phyloP scores from a whole-genome alignment of 2,113 vertebrate genomes.

The Pelecanoides urinatrix region DNA sequence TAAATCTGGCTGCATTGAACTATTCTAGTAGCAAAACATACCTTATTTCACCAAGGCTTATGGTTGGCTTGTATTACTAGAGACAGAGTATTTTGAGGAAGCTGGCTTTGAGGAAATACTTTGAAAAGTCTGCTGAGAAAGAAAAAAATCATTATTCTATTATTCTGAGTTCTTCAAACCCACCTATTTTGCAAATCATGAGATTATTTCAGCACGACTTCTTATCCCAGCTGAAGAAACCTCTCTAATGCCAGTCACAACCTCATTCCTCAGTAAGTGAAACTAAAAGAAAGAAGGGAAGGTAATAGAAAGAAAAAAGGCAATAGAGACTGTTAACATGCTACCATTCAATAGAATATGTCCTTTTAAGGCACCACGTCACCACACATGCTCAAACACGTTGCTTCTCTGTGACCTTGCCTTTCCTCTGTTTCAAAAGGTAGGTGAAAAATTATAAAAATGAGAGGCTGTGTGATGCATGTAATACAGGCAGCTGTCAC shows the following conservation, averaged over 20 bases:
- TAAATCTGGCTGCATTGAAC: not conserved
- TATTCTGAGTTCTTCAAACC: not conserved
- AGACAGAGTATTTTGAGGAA: not conserved
- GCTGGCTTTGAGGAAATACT: not conserved
- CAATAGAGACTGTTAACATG: not conserved
- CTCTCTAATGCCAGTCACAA: not conserved
- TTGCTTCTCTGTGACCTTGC: not conserved
- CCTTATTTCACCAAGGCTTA: not conserved
- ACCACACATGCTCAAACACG: fast-evolving
- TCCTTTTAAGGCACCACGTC: not conserved
- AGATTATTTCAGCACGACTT: not conserved
- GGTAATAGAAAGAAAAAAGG: not conserved
- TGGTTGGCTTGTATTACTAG: not conserved
- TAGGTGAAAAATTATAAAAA: not conserved
- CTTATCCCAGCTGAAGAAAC: not conserved
- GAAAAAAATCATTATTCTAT: not conserved
- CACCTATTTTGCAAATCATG: not conserved
- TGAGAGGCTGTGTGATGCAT: not conserved
- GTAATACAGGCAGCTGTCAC: not conserved
- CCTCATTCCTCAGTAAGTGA: not conserved
- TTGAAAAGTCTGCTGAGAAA: not conserved
- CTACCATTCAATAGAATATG: not conserved
- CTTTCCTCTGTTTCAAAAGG: not conserved
- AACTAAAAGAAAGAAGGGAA: not conserved
- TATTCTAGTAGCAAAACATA: not conserved